Evolutionary conservation across 2,888 invertebrate species (phyloP).

Genomic region (Ramazzottius varieornatus): DNA sequence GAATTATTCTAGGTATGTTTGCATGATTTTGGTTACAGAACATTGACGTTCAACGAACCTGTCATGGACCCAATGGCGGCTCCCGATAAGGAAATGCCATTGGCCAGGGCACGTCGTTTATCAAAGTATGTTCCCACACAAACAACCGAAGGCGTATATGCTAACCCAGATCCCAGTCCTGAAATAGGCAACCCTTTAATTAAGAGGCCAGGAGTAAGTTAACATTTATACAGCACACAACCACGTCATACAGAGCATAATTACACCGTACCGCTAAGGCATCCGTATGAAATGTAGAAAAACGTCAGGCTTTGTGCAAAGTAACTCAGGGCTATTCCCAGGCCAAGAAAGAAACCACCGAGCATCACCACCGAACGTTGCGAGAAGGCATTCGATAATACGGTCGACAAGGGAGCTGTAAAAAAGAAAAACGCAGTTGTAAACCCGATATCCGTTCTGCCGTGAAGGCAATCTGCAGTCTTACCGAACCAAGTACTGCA

Average conservation of each 20-base stretch:
- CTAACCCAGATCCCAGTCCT: constrained; percentile 13
- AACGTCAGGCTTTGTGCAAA: neutral
- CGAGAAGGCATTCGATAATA: neutral
- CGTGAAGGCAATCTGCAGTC: too few species aligned
- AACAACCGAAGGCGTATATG: constrained; percentile 12
- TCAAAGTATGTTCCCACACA: constrained; percentile 13
- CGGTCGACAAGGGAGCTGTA: neutral
- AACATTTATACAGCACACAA: too few species aligned
- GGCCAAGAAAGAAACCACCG: neutral
- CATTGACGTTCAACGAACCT: neutral
- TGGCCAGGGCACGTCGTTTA: constrained; percentile 13
- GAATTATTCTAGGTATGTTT: too few species aligned
- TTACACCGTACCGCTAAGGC: neutral
- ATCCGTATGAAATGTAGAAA: neutral
- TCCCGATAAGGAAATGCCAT: constrained; percentile 13
- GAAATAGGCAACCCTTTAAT: constrained; percentile 6
- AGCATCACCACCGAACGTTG: neutral
- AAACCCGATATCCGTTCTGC: neutral
- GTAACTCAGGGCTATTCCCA: neutral
- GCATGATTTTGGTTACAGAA: neutral
- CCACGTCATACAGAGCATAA: too few species aligned
- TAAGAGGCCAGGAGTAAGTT: neutral
- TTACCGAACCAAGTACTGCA: constrained; percentile 11
- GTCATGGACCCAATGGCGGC: constrained; percentile 12
- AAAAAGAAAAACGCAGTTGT: neutral